These are phyloP conservation scores for Pogonomyrmex californicus DNA, from an alignment of 1,140 invertebrate species.

Conservation along the genomic window DNA sequence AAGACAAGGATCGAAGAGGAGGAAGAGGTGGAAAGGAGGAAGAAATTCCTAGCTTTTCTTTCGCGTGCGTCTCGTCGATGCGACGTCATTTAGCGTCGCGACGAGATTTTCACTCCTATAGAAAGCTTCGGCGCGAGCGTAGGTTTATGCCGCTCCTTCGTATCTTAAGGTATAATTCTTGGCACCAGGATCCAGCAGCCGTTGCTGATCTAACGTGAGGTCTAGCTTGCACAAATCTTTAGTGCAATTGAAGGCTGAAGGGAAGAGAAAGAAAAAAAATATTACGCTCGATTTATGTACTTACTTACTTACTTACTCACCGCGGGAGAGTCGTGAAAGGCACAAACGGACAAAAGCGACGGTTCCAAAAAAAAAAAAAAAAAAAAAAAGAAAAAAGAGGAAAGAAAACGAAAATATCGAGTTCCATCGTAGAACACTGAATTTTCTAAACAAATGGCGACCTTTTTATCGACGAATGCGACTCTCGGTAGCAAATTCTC, in stretches of 20 bases:
- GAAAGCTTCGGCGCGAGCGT: slow-evolving; percentile 21
- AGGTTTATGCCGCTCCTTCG: slow-evolving; percentile 20
- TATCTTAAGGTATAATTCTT: slow-evolving; percentile 31
- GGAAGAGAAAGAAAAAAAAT: slow-evolving; percentile 40
- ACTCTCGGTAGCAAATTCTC: not conserved
- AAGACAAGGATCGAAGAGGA: not conserved
- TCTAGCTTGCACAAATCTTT: slow-evolving; percentile 17
- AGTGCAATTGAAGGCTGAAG: slow-evolving; percentile 23
- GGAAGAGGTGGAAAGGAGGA: not conserved
- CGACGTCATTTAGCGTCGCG: not conserved
- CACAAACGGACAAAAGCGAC: slow-evolving; percentile 29
- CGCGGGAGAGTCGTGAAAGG: slow-evolving; percentile 10
- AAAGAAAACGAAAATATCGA: not conserved
- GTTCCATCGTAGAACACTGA: not conserved
- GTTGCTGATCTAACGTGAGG: slow-evolving; percentile 23
- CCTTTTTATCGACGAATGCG: not conserved
- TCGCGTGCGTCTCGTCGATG: not conserved
- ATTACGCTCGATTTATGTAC: slow-evolving; percentile 35
- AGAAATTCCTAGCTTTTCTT: not conserved
- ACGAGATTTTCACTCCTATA: slow-evolving; percentile 12
- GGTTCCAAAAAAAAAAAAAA: not conserved
- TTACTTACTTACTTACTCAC: not conserved
- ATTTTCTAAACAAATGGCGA: not conserved
- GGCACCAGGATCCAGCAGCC: slow-evolving; percentile 11
- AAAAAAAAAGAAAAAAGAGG: not conserved